Base-by-base conservation (phyloP, 2,113 vertebrate genomes). In the Scalopus aquaticus region DNA sequence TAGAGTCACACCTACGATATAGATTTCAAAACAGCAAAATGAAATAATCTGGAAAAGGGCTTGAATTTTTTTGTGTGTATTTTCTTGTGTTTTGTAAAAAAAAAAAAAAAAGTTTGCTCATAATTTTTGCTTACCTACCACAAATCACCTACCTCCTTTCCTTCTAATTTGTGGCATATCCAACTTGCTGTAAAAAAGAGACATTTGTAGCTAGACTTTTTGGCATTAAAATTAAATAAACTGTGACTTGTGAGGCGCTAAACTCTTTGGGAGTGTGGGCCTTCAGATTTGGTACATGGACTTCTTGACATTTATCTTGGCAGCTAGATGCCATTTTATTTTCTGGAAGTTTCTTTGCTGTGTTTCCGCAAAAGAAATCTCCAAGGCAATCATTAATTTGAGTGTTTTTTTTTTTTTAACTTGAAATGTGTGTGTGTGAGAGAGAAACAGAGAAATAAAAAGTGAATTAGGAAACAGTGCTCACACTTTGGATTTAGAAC, bases 351-450 rank as follows among this genome's bases (percentile, higher is more conserved):
- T 89, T 77, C 20, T 51, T 54, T 56, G 9, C 9, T 65, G 11
- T 76, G 15, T 91, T 95, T 92, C 56, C 93, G 26, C 72, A 70
- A 92, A 88, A 54, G 7, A 73, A 90, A 56, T 77, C 70, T n/a
- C 22, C 56, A 70, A 85, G 4, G 13, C 7, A 9, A 46, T 85
- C 39, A 60, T 82, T 73, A 80, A 79, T 74, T 17, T 82, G 20
- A 72, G 9, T 10, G 2, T 77, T 69, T 46, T 28, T 60, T 26
- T 51, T 20, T 30, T 35, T 26, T 26, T 11, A 39, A 42, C 9
- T 42, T 20, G 22, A 70, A 70, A 70, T 70, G 37, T 73, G 35
- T 32, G 64, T n/a, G 6, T 13, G 30, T 44, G 70, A 73, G 12
- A 73, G 70, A 73, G 16, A 44, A n/a, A n/a, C 7, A 42, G 10